Percentiles rank a stretch among this genome's conserved stretches.
Evolutionary conservation across 1,140 invertebrate species (phyloP).

Genomic region (Heliconius melpomene): DNA sequence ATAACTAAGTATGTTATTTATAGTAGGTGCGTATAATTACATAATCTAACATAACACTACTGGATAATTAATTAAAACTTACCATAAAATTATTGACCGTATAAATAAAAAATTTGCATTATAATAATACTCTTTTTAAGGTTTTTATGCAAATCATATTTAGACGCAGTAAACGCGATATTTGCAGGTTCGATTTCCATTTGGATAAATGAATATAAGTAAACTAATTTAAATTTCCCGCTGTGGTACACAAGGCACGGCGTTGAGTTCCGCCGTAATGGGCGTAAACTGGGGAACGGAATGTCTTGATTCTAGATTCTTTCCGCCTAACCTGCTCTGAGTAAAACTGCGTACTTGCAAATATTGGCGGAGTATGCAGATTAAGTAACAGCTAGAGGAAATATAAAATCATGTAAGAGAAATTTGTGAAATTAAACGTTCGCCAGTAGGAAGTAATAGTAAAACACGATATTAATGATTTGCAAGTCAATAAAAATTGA

Average conservation of each 20-base stretch:
- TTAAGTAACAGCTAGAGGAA: neutral
- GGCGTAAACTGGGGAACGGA: too few relatives aligned
- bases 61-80: neutral
- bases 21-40: neutral
- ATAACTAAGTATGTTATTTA: neutral
- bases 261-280: too few relatives aligned
- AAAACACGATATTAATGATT: conserved; percentile 1
- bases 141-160: too few relatives aligned
- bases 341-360: neutral
- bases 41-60: neutral
- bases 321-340: too few relatives aligned
- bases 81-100: too few relatives aligned
- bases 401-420: conserved; percentile 10
- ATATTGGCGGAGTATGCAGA: neutral
- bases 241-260: too few relatives aligned
- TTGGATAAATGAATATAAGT: too few relatives aligned
- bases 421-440: neutral
- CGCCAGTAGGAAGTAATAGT: neutral
- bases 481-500: neutral
- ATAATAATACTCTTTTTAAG: neutral
- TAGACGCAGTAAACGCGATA: too few relatives aligned
- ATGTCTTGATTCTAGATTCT: too few relatives aligned
- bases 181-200: too few relatives aligned
- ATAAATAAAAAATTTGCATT: neutral
- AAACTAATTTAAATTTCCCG: too few relatives aligned